Conservation (phyloP, 2,888 invertebrate genomes). For the Heterodera filipjevi region DNA sequence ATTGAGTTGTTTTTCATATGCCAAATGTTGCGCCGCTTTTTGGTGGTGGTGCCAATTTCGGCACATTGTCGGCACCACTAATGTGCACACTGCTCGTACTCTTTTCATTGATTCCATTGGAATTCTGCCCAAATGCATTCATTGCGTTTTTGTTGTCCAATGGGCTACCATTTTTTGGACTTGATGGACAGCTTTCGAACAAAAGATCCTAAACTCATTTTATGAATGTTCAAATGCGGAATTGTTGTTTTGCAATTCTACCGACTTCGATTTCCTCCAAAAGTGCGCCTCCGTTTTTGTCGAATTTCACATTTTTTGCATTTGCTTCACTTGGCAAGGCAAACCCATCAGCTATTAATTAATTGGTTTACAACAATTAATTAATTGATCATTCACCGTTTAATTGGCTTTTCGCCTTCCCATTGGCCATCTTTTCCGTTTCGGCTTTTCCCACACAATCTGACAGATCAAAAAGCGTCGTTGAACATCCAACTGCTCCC, state of each 20-base stretch:
- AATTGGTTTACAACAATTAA: too few relatives aligned
- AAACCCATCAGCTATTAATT: too few relatives aligned
- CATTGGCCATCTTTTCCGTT: neutral
- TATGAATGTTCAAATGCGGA: neutral
- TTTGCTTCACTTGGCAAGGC: neutral
- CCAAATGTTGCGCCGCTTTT: neutral
- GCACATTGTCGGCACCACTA: neutral
- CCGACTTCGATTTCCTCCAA: neutral
- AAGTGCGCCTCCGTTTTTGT: neutral
- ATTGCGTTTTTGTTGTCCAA: too few relatives aligned
- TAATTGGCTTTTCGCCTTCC: neutral
- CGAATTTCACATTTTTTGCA: neutral
- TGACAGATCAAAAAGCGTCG: neutral
- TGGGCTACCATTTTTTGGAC: neutral
- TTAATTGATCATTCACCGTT: too few relatives aligned
- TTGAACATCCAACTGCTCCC: neutral
- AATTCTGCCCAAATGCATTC: neutral
- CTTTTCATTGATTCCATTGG: neutral
- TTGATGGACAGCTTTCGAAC: slow-evolving; percentile 1
- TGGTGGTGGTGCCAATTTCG: slow-evolving; percentile 1
- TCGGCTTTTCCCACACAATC: too few relatives aligned
- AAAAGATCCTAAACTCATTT: neutral
- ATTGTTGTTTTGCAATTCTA: too few relatives aligned
- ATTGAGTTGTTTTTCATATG: neutral
- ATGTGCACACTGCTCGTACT: neutral